Evolutionary conservation across 2,888 invertebrate species (phyloP).

Genomic region (Cynaeus angustus): DNA sequence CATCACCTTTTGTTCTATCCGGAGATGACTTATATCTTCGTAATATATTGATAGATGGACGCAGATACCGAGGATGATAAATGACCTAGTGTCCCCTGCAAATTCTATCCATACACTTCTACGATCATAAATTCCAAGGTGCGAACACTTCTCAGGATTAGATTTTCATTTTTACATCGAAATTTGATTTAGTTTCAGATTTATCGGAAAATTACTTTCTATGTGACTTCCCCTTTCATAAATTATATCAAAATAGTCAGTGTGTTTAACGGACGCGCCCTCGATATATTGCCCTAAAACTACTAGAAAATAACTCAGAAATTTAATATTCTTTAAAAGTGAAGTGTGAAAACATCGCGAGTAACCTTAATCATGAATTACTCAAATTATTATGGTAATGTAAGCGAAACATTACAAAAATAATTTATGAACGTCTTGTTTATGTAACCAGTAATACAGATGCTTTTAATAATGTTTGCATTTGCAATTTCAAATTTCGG

Average conservation of each 20-base stretch:
- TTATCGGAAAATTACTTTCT: slow-evolving; percentile 53
- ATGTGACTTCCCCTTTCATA: slow-evolving; percentile 55
- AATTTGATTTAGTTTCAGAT: slow-evolving; percentile 61
- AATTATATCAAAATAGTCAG: slow-evolving; percentile 54
- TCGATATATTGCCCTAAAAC: slow-evolving; percentile 22
- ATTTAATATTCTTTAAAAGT: slow-evolving; percentile 37
- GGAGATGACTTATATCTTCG: slow-evolving; percentile 60
- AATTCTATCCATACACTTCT: slow-evolving; percentile 59
- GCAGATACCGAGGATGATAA: slow-evolving; percentile 61
- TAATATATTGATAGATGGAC: slow-evolving; percentile 63
- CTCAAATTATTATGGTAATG: too few species aligned
- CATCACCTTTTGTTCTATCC: slow-evolving; percentile 56
- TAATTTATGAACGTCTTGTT: neutral
- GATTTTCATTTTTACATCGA: slow-evolving; percentile 62
- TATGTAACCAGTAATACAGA: slow-evolving; percentile 1
- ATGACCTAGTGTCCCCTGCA: slow-evolving; percentile 59
- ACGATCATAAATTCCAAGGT: slow-evolving; percentile 63
- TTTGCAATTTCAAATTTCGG: too few species aligned
- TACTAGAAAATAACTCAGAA: slow-evolving; percentile 9
- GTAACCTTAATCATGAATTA: too few species aligned
- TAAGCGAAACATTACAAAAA: too few species aligned
- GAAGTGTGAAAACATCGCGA: neutral
- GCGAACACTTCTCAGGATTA: slow-evolving; percentile 61
- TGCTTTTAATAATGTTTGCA: too few species aligned
- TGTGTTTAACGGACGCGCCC: slow-evolving; percentile 36